Conservation (phyloP, 2,888 invertebrate genomes). For the Zelleria hepariella region DNA sequence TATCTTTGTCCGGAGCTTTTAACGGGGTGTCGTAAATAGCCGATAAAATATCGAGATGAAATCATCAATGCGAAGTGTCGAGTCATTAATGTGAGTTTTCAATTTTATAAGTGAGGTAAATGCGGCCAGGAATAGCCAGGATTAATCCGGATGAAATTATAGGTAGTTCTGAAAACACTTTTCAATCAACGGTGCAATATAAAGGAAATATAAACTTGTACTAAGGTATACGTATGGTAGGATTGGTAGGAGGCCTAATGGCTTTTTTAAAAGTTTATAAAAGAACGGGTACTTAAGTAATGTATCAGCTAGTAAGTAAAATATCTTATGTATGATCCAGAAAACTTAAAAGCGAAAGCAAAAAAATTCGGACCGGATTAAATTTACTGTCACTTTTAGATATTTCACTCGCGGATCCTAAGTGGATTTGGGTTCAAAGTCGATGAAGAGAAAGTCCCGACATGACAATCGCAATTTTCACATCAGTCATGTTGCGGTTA, state of each 20-base stretch:
- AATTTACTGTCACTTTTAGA: no score
- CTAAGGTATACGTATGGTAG: neutral
- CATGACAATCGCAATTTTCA: neutral
- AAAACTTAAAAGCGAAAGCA: no score
- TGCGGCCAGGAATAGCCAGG: no score
- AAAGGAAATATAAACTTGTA: neutral
- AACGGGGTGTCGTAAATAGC: neutral
- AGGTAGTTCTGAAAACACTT: neutral
- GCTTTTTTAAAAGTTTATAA: no score
- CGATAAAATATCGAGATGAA: neutral
- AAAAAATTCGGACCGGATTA: no score
- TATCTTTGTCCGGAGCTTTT: neutral
- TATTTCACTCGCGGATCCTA: no score
- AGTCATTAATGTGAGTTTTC: neutral
- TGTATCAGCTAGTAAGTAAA: no score
- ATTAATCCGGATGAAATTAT: no score
- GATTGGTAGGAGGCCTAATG: no score
- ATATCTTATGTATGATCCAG: no score
- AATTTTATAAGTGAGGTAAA: neutral
- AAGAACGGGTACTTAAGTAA: no score
- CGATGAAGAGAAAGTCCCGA: neutral
- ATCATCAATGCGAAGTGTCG: neutral
- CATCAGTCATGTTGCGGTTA: neutral
- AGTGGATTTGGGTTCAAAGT: neutral
- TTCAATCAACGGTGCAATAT: neutral